Base-by-base conservation (phyloP, 1,140 invertebrate species). In the Diachasmimorpha longicaudata region DNA sequence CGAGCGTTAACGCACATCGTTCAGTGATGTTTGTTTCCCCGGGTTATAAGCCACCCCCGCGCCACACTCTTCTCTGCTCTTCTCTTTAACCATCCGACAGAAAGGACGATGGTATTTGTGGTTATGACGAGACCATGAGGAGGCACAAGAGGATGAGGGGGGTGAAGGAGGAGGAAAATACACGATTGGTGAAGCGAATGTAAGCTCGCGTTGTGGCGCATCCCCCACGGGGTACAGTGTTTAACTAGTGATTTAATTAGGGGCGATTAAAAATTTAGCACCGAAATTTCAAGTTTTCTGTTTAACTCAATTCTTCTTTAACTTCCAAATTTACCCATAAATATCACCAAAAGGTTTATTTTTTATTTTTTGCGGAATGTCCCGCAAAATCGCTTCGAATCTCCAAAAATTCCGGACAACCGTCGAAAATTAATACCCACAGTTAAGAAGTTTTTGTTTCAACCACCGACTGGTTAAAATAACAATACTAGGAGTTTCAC, bases 231-330 rank as follows among this genome's bases (percentile, higher is more conserved):
- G 85, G 86, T 81, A 85, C 80, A 3, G 70, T 77, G 87, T 89
- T 89, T 89, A 89, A 89, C 87, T 84, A 88, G 88, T 86, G 86
- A 88, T 88, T 89, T 89, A 89, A 89, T 89, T 89, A 89, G 87
- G 87, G 88, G 85, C 84, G 85, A 78, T 89, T 86, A 89, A 89
- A 89, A 89, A 89, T 89, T 89, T 85, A 89, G 76, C 85, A 75
- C 74, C 83, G 78, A 82, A 85, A 86, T 86, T 81, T 85, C 82
- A 78, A 80, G 31, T 31, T 39, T 77, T 79, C 52, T 80, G 78
- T 81, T 81, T 84, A 85, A 85, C n/a, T n/a, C n/a, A n/a, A n/a
- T 84, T 84, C 78, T 78, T 70, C 73, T 78, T 39, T n/a, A n/a
- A n/a, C n/a, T n/a, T n/a, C n/a, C n/a, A n/a, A n/a, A n/a, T n/a